These are phyloP conservation scores for Puntigrus tetrazona DNA, from an alignment of 2,113 vertebrate genomes.

Conservation along the genomic window DNA sequence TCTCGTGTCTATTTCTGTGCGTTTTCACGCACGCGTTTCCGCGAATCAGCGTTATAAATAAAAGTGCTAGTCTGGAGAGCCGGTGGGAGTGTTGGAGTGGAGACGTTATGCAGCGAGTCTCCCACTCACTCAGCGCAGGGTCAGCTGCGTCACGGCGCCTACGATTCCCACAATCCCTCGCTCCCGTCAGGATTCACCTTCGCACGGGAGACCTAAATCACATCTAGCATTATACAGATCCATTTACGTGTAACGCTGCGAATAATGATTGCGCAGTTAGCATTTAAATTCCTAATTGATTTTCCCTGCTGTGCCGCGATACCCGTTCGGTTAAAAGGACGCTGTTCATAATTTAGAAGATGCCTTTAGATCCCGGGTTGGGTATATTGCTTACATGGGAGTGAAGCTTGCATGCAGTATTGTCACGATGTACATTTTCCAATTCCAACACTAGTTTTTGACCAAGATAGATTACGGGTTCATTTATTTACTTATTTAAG, in stretches of 20 bases:
- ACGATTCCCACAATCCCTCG: constrained; percentile 1
- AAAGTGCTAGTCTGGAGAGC: constrained; percentile 10
- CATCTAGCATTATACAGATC: neutral
- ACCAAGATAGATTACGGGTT: neutral
- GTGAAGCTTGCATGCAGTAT: neutral
- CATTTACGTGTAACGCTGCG: neutral
- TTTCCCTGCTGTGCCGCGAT: neutral
- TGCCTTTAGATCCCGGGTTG: neutral
- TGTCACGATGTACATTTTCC: neutral
- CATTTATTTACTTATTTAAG: neutral
- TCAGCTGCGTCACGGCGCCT: constrained; percentile 24
- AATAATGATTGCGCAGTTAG: neutral
- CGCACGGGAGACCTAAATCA: neutral
- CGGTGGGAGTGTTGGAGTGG: constrained; percentile 19
- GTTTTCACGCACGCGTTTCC: neutral
- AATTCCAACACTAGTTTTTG: neutral
- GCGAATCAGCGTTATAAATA: constrained; percentile 2
- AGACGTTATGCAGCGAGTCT: constrained; percentile 18
- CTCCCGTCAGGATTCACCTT: constrained; percentile 6
- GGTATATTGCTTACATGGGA: neutral
- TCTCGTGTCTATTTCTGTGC: constrained; percentile 5
- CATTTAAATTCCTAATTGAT: neutral
- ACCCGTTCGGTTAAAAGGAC: neutral
- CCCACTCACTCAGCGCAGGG: constrained; percentile 21
- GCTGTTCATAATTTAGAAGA: neutral